Base-by-base conservation (phyloP, 2,113 vertebrate genomes). In the Phrynosoma platyrhinos region DNA sequence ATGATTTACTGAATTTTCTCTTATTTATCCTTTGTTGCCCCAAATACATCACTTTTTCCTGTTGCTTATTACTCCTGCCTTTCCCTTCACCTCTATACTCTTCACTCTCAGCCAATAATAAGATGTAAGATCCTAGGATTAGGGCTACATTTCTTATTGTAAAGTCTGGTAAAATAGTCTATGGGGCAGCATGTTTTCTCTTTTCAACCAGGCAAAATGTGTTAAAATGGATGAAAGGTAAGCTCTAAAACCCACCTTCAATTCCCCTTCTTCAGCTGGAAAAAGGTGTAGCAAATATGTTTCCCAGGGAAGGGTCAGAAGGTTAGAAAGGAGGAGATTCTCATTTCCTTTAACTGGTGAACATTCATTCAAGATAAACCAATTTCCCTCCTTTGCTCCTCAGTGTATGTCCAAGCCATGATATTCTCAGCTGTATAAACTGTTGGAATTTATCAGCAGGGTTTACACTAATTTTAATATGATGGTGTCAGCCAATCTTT, bases 351-450 rank as follows among this genome's bases (percentile, higher is more conserved):
- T 40, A 83, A 88, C 90, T 27, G 36, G 75, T 88, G 74, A 88
- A 82, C 3, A 6, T 13, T 25, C 27, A 90, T n/a, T 82, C 81
- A 78, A 92, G 87, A 89, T 84, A n/a, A 86, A 82, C 86, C 36
- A 86, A 81, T 87, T 58, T 32, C 13, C n/a, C 87, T 79, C 79
- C 76, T 53, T 90, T 55, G 89, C 62, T 87, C 58, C 84, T 85
- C 84, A 74, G 82, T 32, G 85, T 88, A n/a, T 89, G 92, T 94
- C 90, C 42, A 71, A 86, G 86, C 87, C 92, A 66, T 88, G 85
- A 18, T 36, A n/a, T 87, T 91, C 77, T 90, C 64, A 93, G 85
- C 42, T 87, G 85, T 83, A 89, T 0, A 1, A 23, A 87, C 32
- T 89, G 91, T 12, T 86, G 72, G 85, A 32, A 36, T 88, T 82